phyloP scores from a whole-genome alignment of 53 echinoderm and acorn worm genomes.

The Hippasteria phrygiana region DNA sequence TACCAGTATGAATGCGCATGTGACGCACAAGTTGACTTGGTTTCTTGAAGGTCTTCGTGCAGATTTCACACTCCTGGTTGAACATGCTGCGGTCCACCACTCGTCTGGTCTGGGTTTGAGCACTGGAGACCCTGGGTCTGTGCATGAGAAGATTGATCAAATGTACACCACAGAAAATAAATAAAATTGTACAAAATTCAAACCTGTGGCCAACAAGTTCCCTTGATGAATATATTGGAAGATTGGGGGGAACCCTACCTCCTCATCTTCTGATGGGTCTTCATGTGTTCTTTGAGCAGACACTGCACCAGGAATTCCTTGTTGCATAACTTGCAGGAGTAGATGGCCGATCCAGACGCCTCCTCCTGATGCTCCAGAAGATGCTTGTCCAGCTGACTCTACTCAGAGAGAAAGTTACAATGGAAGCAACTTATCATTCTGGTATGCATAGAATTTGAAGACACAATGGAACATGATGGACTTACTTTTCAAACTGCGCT shows the following conservation, averaged over 20 bases:
- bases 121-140: slow-evolving; percentile 69
- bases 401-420: not conserved
- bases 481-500: too few relatives aligned
- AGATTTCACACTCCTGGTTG: slow-evolving; percentile 79
- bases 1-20: slow-evolving; percentile 96
- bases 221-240: too few relatives aligned
- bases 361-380: slow-evolving; percentile 75
- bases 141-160: not conserved
- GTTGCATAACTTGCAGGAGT: slow-evolving; percentile 79
- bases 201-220: too few relatives aligned
- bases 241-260: not conserved
- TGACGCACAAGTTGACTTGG: slow-evolving; percentile 94
- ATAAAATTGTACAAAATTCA: too few relatives aligned
- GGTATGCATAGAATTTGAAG: too few relatives aligned
- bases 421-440: too few relatives aligned
- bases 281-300: slow-evolving; percentile 92
- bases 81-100: slow-evolving; percentile 59
- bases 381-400: slow-evolving; percentile 86
- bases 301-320: slow-evolving; percentile 78
- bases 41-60: slow-evolving; percentile 89
- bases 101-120: slow-evolving; percentile 56
- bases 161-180: too few relatives aligned
- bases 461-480: too few relatives aligned
- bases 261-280: slow-evolving; percentile 54
- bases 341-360: slow-evolving; percentile 63